Evolutionary conservation across 2,797 vertebrate species (phyloP), one percentile per base, ranked within the genome.

Genomic region (Muscicapa comitata): DNA sequence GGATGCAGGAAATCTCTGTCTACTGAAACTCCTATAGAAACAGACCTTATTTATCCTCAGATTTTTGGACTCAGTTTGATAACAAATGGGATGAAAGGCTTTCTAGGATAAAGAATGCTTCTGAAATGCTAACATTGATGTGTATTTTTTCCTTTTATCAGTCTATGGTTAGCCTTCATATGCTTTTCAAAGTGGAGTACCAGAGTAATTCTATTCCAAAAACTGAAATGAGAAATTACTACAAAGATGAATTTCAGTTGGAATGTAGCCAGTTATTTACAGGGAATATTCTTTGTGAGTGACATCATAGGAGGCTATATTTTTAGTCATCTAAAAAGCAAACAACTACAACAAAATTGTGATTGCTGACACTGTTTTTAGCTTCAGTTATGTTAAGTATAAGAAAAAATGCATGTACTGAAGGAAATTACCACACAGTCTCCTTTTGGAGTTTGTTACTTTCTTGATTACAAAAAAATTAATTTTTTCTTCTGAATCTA

Each of bases 301-400:
- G 85, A 72, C 40, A 40, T 58, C 73, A 73, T 28, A 87, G 85
- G 67, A 89, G 29, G 19, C 53, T 94, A 95, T 63, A 76, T 84
- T 90, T 91, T 90, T 87, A 92, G 83, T 78, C 43, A 83, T 66
- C 55, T 68, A 33, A 81, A 96, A 90, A 89, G 85, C 66, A 93
- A 97, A 96, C 51, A 78, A 88, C 77, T 38, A 62, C 75, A 93
- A 95, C 45, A 92, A 95, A 95, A 95, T 81, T 92, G 66, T 70
- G 85, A 57, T 53, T 92, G 23, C 18, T 80, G 72, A 67, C 31
- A 68, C 20, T 58, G 83, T 72, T 91, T 96, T 95, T 62, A 90
- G 43, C 63, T 94, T 78, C 81, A 51, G 54, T 92, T 45, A 90
- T 38, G 62, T 92, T 73, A 94, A 26, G 11, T 67, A 53, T 71